phyloP scores from a whole-genome alignment of 2,113 vertebrate genomes.

The Axis porcinus region DNA sequence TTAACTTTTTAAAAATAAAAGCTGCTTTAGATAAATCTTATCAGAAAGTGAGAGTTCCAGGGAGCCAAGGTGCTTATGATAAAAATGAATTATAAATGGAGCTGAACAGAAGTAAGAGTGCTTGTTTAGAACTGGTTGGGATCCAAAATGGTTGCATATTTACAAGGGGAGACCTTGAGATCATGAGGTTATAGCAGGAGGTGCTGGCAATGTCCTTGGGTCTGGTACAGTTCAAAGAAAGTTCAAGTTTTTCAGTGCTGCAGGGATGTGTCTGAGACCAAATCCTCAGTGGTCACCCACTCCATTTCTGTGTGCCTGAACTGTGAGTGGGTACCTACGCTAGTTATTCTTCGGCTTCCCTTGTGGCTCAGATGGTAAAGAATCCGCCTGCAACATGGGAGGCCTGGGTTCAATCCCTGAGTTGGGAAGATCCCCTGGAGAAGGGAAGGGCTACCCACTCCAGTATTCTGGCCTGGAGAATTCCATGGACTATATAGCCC shows the following conservation, averaged over 20 bases:
- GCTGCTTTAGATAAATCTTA: neutral
- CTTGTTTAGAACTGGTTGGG: neutral
- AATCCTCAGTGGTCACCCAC: neutral
- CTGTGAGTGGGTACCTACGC: neutral
- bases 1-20: neutral
- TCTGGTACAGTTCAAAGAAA: neutral
- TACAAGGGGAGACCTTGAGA: neutral
- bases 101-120: neutral
- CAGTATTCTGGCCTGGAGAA: neutral
- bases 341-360: neutral
- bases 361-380: neutral
- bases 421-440: neutral
- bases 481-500: neutral
- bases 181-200: neutral
- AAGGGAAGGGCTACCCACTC: neutral
- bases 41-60: neutral
- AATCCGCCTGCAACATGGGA: neutral
- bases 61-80: neutral
- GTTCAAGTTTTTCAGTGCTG: neutral
- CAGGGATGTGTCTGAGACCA: neutral
- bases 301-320: neutral
- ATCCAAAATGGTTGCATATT: neutral
- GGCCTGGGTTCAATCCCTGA: neutral
- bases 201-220: neutral
- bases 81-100: neutral